phyloP scores from a whole-genome alignment of 1,140 invertebrate species.

The Eumeta japonica region DNA sequence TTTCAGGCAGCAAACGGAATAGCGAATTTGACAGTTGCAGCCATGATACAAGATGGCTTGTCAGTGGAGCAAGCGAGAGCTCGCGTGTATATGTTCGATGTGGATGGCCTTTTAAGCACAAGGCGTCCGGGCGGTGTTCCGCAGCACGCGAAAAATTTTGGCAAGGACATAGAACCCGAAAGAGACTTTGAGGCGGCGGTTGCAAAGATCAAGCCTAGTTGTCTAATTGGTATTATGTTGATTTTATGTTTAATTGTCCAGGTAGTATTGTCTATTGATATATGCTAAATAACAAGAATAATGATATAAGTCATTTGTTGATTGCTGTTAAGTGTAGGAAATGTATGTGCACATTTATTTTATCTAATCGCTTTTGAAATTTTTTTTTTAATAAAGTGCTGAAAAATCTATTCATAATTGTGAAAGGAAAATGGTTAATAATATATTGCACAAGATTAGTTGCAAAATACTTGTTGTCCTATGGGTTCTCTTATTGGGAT shows the following conservation, averaged over 20 bases:
- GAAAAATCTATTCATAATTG: too few species aligned
- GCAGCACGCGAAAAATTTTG: slow-evolving; percentile 78
- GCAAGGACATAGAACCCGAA: slow-evolving; percentile 77
- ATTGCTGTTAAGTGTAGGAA: too few species aligned
- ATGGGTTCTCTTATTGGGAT: too few species aligned
- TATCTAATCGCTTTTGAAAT: too few species aligned
- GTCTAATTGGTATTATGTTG: slow-evolving; percentile 82
- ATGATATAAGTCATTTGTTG: too few species aligned
- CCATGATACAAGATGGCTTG: slow-evolving; percentile 82
- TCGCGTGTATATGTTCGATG: slow-evolving; percentile 88
- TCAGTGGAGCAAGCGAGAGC: slow-evolving; percentile 71
- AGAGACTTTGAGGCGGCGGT: slow-evolving; percentile 78
- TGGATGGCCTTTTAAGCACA: slow-evolving; percentile 78
- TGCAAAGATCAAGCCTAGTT: slow-evolving; percentile 78
- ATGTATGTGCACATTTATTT: too few species aligned
- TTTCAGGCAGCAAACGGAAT: slow-evolving; percentile 82
- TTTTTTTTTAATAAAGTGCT: too few species aligned
- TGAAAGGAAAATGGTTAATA: too few species aligned
- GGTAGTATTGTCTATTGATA: slow-evolving; percentile 1
- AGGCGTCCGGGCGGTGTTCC: slow-evolving; percentile 71
- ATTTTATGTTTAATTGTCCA: slow-evolving; percentile 1
- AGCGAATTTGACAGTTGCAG: slow-evolving; percentile 79
- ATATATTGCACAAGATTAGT: too few species aligned
- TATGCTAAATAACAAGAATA: too few species aligned
- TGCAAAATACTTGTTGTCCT: too few species aligned